phyloP scores from a whole-genome alignment of 2,113 vertebrate species.

The Progne subis region DNA sequence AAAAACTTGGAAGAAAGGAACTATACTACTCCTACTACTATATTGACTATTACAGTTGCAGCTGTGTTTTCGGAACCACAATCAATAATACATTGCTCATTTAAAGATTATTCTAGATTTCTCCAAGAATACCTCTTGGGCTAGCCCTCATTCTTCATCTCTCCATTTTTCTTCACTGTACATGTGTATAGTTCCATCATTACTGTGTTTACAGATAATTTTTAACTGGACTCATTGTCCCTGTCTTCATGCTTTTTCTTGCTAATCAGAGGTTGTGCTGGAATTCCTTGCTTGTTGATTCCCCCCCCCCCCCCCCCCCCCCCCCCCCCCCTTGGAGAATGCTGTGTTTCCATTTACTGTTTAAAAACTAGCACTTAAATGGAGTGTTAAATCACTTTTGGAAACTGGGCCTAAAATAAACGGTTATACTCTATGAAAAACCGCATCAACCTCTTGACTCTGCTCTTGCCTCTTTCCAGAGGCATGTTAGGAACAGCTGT shows the following conservation, averaged over 20 bases:
- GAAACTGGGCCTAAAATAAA: slow-evolving; percentile 50
- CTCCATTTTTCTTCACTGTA: not conserved
- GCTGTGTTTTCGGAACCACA: not conserved
- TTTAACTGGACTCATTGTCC: not conserved
- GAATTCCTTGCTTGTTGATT: slow-evolving; percentile 2
- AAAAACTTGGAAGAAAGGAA: not conserved
- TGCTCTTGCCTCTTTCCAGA: slow-evolving; percentile 26
- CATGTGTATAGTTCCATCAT: not conserved
- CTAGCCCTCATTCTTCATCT: not conserved
- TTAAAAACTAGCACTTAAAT: slow-evolving; percentile 51
- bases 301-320: no score
- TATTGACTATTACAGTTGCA: not conserved
- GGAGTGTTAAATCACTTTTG: slow-evolving; percentile 56
- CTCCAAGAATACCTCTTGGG: not conserved
- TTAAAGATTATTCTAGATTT: slow-evolving; percentile 2
- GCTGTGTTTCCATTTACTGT: slow-evolving; percentile 15
- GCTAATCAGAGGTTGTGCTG: not conserved
- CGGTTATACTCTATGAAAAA: slow-evolving; percentile 37
- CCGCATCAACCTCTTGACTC: slow-evolving; percentile 26
- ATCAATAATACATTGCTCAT: not conserved
- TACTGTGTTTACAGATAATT: not conserved
- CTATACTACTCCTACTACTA: not conserved
- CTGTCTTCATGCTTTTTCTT: not conserved
- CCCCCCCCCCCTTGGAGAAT: not conserved
- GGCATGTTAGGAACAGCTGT: slow-evolving; percentile 44